A percentile compares a stretch with the other conserved stretches of the same genome.
Conservation (phyloP, 2,113 vertebrate genomes). For the Hemichromis elongatus region DNA sequence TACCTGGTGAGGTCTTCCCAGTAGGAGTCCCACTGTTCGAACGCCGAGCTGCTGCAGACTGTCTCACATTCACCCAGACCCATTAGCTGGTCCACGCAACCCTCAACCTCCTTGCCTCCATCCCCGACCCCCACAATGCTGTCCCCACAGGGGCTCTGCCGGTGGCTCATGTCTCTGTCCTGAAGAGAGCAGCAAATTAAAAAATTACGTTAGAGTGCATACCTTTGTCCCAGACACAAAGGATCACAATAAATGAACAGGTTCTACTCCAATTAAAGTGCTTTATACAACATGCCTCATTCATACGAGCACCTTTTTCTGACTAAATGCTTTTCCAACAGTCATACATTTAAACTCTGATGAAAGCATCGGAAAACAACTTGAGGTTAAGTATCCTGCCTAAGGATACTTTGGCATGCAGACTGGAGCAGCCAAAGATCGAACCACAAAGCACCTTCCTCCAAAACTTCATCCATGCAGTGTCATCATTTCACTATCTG, state of each 20-base stretch:
- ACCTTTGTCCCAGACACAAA: background rate
- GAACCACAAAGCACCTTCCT: background rate
- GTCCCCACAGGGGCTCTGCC: slow-evolving; percentile 90
- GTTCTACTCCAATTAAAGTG: background rate
- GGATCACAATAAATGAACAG: background rate
- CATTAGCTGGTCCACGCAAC: slow-evolving; percentile 82
- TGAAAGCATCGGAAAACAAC: background rate
- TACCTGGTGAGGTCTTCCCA: slow-evolving; percentile 97
- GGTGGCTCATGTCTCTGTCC: slow-evolving; percentile 93
- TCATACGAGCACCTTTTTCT: background rate
- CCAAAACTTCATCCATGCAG: background rate
- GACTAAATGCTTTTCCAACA: background rate
- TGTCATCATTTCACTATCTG: background rate
- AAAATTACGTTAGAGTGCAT: background rate
- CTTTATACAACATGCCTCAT: background rate
- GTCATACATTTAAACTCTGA: background rate
- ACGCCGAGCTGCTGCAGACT: slow-evolving; percentile 83
- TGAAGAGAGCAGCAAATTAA: slow-evolving; percentile 46
- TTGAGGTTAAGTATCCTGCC: background rate
- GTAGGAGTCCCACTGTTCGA: slow-evolving; percentile 98
- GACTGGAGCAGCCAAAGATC: background rate
- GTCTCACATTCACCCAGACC: slow-evolving; percentile 85
- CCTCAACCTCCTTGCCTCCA: slow-evolving; percentile 89
- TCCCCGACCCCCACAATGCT: slow-evolving; percentile 83
- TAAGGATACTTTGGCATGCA: background rate